Percentiles rank a stretch among this genome's conserved stretches.
phyloP scores from a whole-genome alignment of 2,113 vertebrate genomes.

The Lophura nycthemera region DNA sequence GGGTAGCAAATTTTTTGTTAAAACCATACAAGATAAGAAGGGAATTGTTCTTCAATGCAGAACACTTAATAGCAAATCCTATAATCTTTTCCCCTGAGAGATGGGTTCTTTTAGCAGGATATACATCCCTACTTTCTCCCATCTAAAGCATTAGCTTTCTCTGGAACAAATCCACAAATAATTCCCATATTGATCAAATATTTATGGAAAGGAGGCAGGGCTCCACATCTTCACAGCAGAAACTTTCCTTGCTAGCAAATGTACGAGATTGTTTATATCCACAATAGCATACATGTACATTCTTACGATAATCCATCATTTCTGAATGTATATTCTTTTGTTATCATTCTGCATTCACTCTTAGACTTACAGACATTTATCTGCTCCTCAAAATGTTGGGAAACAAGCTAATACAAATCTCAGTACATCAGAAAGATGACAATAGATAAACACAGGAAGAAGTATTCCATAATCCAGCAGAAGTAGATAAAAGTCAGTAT shows the following conservation, averaged over 20 bases:
- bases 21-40: neutral
- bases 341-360: conserved; percentile 48
- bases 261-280: conserved; percentile 29
- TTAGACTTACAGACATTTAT: conserved; percentile 40
- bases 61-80: neutral
- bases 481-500: conserved; percentile 73
- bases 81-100: neutral
- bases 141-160: neutral
- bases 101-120: neutral
- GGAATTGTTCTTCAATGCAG: neutral
- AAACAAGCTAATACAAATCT: conserved; percentile 69
- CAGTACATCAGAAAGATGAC: conserved; percentile 57
- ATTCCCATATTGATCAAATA: conserved; percentile 23
- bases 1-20: neutral
- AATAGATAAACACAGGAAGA: conserved; percentile 57
- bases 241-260: conserved; percentile 24
- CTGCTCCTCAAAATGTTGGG: conserved; percentile 28
- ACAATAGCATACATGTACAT: neutral
- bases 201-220: neutral
- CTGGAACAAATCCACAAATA: conserved; percentile 13
- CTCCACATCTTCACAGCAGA: neutral
- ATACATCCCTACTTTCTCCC: neutral
- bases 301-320: conserved; percentile 63
- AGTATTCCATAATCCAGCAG: conserved; percentile 62
- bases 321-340: conserved; percentile 32